Percentiles rank a stretch among this genome's conserved stretches.
phyloP scores from a whole-genome alignment of 2,113 vertebrate species.

The Poicephalus gulielmi region DNA sequence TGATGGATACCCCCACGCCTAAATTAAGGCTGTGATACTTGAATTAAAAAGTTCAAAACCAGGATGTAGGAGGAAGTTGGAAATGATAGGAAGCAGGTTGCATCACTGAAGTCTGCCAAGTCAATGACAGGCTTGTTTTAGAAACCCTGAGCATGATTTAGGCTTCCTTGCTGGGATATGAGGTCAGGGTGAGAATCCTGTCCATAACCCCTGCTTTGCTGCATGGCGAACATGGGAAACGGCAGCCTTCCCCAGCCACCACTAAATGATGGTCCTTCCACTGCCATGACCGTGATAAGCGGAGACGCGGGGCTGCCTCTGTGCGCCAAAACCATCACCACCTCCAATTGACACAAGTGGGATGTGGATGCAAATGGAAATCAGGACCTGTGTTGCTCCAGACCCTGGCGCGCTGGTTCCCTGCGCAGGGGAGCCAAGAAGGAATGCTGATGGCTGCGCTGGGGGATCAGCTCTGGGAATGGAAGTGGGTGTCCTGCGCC shows the following conservation, averaged over 20 bases:
- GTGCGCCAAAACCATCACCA: not conserved
- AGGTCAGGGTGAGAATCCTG: not conserved
- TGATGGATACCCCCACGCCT: rapidly evolving
- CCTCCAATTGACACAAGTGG: rapidly evolving
- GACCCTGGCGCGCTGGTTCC: rapidly evolving
- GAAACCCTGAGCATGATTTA: not conserved
- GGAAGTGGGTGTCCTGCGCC: not conserved
- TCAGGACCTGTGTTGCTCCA: not conserved
- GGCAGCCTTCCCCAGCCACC: not conserved
- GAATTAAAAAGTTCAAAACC: not conserved
- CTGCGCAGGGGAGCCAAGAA: rapidly evolving
- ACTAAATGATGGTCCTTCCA: not conserved
- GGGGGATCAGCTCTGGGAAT: not conserved
- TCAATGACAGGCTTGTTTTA: not conserved
- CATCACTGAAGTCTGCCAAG: not conserved
- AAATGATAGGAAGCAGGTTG: not conserved
- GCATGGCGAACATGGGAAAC: not conserved
- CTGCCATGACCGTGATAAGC: rapidly evolving
- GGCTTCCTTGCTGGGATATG: not conserved
- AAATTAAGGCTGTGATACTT: not conserved
- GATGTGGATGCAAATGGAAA: not conserved
- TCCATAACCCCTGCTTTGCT: not conserved
- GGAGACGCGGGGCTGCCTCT: not conserved
- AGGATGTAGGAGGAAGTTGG: not conserved
- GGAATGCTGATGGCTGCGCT: not conserved